Evolutionary conservation across 1,140 invertebrate species (phyloP), one percentile per base, ranked within the genome.

Genomic region (Bilobella aurantiaca): DNA sequence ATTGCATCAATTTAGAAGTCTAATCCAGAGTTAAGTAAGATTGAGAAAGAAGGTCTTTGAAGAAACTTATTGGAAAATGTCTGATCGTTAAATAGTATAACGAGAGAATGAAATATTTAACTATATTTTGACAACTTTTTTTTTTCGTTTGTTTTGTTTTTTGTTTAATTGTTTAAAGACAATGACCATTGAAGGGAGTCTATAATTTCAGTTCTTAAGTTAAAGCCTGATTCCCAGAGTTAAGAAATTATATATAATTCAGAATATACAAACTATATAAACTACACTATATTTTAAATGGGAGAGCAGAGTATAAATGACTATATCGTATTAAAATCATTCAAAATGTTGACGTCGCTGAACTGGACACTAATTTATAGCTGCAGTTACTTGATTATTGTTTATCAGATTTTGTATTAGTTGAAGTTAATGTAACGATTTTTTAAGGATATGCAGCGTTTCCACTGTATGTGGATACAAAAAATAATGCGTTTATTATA

Each of bases 231-330:
- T 42, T 42, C 8, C n/a, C n/a, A 42, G 8, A 12, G n/a, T 42
- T 42, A 42, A 12, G 8, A 8, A 12, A 42, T 42, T 53, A 53
- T 12, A 53, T 16, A 53, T 12, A 23, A 53, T 16, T 5, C 14
- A 53, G 25, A 23, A 53, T 18, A 53, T 53, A 12, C 25, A 53
- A 16, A 53, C 23, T 53, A 53, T 53, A 42, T n/a, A n/a, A n/a
- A n/a, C n/a, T n/a, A n/a, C n/a, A n/a, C n/a, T 53, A 53, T 53
- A 53, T 53, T 53, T 53, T 53, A 53, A 53, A 53, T 53, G 49
- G 14, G 49, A 53, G 49, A 53, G 49, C n/a, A 53, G 25, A 12
- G 49, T 53, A 53, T 53, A 53, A 53, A 53, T 53, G 23, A 53
- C 14, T 14, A 23, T 53, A 53, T 5, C n/a, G n/a, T n/a, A n/a